Percentiles rank a stretch among this genome's conserved stretches.
phyloP scores from a whole-genome alignment of 1,140 invertebrate species.

The Drosophila kepulauana region DNA sequence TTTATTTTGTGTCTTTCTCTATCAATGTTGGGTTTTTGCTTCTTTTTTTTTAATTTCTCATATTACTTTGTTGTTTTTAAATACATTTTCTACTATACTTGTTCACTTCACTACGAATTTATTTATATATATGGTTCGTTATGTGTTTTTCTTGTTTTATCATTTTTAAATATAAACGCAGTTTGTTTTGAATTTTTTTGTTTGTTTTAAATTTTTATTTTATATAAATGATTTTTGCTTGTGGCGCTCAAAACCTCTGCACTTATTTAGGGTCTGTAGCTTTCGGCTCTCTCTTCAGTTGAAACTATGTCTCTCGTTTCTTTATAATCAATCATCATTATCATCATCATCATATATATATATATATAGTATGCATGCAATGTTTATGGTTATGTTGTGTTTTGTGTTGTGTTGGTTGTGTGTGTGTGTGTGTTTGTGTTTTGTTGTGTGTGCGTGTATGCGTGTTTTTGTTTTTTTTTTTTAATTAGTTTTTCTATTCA shows the following conservation, averaged over 20 bases:
- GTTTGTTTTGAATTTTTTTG: slow-evolving; percentile 45
- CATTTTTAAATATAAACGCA: slow-evolving; percentile 72
- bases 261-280: slow-evolving; percentile 59
- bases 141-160: slow-evolving; percentile 13
- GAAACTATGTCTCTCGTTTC: slow-evolving; percentile 69
- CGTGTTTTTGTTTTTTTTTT: slow-evolving; percentile 47
- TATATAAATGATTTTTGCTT: slow-evolving; percentile 79
- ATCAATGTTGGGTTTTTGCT: neutral
- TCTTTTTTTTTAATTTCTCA: slow-evolving; percentile 7
- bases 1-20: slow-evolving; percentile 1
- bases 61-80: slow-evolving; percentile 25
- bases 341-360: slow-evolving; percentile 39
- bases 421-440: slow-evolving; percentile 51
- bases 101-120: slow-evolving; percentile 48
- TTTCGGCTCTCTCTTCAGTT: slow-evolving; percentile 68
- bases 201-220: slow-evolving; percentile 59
- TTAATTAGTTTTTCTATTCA: slow-evolving; percentile 81
- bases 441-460: slow-evolving; percentile 53
- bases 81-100: slow-evolving; percentile 62
- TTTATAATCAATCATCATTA: slow-evolving; percentile 42
- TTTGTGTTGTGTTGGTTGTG: slow-evolving; percentile 52
- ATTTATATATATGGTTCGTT: slow-evolving; percentile 19
- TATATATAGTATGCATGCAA: slow-evolving; percentile 60
- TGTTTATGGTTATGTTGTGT: slow-evolving; percentile 55
- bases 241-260: slow-evolving; percentile 72